These are phyloP conservation scores for Griposia aprilina DNA, from an alignment of 2,888 invertebrate genomes.

Conservation along the genomic window DNA sequence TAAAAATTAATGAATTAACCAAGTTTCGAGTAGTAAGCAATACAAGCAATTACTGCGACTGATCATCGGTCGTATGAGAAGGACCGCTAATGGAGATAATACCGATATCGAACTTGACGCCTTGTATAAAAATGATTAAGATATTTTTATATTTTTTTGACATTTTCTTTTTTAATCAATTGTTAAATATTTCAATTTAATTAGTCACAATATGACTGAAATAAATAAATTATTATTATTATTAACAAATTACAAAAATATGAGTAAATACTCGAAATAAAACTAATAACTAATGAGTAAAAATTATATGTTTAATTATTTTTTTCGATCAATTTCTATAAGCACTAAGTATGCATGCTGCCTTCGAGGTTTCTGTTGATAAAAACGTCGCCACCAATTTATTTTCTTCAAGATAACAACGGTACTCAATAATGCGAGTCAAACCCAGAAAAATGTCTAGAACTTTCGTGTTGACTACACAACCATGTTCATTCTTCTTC, in stretches of 20 bases:
- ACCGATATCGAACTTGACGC: not conserved
- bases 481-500: conserved; percentile 27
- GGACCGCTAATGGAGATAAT: not conserved
- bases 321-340: not conserved
- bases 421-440: not conserved
- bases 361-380: not conserved
- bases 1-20: not conserved
- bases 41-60: not conserved
- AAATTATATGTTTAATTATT: not conserved
- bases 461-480: conserved; percentile 2
- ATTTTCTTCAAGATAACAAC: not conserved
- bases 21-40: not conserved
- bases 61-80: not conserved
- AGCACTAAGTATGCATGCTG: not conserved
- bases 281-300: too few relatives aligned
- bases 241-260: conserved; percentile 12
- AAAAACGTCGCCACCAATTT: not conserved
- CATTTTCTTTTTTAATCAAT: too few relatives aligned
- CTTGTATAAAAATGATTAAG: not conserved
- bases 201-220: too few relatives aligned
- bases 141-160: too few relatives aligned
- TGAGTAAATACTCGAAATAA: not conserved
- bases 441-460: not conserved
- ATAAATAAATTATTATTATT: too few relatives aligned
- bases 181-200: too few relatives aligned